Percentiles rank a stretch among this genome's conserved stretches.
Conservation (phyloP, 1,140 invertebrate species). For the Drosophila mojavensis region DNA sequence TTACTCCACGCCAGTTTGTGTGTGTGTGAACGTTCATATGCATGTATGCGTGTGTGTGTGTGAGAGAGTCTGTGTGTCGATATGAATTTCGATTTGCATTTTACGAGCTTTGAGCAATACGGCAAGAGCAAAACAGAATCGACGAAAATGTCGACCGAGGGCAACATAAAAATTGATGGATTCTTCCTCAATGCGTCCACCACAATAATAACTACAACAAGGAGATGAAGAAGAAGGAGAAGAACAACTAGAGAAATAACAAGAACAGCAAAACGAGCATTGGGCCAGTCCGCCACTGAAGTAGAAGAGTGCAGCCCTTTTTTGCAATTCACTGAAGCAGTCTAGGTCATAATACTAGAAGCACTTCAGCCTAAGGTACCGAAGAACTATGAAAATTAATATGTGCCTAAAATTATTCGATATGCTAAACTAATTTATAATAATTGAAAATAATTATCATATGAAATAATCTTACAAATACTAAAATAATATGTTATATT, state of each 20-base stretch:
- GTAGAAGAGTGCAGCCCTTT: slow-evolving; percentile 28
- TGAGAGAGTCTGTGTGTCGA: slow-evolving; percentile 37
- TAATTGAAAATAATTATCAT: too few relatives aligned
- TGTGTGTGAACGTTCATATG: neutral
- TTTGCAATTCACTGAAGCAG: slow-evolving; percentile 51
- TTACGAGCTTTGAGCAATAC: slow-evolving; percentile 60
- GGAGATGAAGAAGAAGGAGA: neutral
- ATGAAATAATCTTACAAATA: too few relatives aligned
- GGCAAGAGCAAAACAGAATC: slow-evolving; percentile 65
- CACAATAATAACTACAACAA: slow-evolving; percentile 31
- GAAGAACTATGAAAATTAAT: neutral
- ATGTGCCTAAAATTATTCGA: too few relatives aligned
- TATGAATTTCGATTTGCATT: slow-evolving; percentile 82
- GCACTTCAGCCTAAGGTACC: neutral
- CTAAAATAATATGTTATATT: too few relatives aligned
- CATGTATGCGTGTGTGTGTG: neutral
- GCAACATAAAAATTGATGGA: slow-evolving; percentile 83
- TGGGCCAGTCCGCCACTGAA: slow-evolving; percentile 12
- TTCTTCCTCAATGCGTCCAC: slow-evolving; percentile 75
- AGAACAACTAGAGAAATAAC: slow-evolving; percentile 9
- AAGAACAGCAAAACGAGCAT: slow-evolving; percentile 31
- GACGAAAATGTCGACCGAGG: slow-evolving; percentile 75
- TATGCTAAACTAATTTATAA: too few relatives aligned
- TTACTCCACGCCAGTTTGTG: neutral
- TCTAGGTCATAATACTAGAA: slow-evolving; percentile 12